Evolutionary conservation across 2,113 vertebrate genomes (phyloP), one percentile per base, ranked within the genome.

Genomic region (Thunnus maccoyii): DNA sequence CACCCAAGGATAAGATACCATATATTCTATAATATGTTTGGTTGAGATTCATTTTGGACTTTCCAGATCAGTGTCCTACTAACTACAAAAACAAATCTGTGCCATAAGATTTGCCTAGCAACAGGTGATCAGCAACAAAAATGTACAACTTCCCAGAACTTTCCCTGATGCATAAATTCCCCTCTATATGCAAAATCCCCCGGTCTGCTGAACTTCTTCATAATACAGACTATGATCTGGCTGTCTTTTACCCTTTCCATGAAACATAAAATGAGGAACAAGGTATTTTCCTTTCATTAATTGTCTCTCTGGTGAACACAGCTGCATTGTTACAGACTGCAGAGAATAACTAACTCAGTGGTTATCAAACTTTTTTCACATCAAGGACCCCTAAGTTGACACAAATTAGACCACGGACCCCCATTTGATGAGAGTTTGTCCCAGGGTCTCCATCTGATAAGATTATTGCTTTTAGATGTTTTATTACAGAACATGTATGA

Each of bases 91-190:
- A 63, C 16, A 62, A 83, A 62, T 30, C 13, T 14, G 7, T 44
- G 30, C 13, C 44, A 10, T 13, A 25, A 41, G 13, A 48, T 82
- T 51, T 89, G 66, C 90, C 88, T 74, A 47, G 82, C 71, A 88
- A 93, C 89, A 88, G 20, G 51, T 90, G 86, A 90, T 74, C 55
- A 27, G 27, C 14, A 54, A 13, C 0, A 30, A 30, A 30, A 30
- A 30, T 3, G 8, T 30, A 6, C 10, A 17, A 60, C 47, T 80
- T 62, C 70, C 30, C 54, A 55, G 5, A 61, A 81, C 52, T 44
- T 67, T 76, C 46, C 58, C 62, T 48, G 32, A 6, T 14, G 3
- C 1, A 36, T 52, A 16, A 78, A 20, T 76, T 27, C 74, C 30
- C 32, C 68, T 56, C 1, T 44, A 14, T 18, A 58, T 41, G 20